Evolutionary conservation across 2,113 vertebrate species (phyloP).

Genomic region (Colaptes auratus): DNA sequence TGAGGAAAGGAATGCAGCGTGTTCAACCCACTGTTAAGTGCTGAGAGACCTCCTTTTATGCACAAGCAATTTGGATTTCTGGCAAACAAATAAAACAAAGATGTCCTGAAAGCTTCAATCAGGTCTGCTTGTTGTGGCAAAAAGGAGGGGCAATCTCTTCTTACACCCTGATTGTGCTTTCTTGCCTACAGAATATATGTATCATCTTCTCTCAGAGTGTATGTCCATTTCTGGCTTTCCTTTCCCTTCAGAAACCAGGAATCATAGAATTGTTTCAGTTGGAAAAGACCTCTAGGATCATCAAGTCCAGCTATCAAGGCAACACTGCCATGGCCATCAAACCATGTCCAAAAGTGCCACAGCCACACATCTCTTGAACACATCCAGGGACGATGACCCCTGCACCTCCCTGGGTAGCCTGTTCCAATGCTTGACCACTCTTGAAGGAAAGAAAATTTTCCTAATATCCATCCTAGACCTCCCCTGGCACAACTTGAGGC

Average conservation of each 20-base stretch:
- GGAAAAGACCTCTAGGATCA: too few species aligned
- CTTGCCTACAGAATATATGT: not conserved
- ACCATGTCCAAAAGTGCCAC: too few species aligned
- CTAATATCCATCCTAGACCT: too few species aligned
- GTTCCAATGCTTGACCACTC: too few species aligned
- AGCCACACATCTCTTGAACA: too few species aligned
- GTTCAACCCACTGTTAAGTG: not conserved
- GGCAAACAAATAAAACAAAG: not conserved
- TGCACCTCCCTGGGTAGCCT: too few species aligned
- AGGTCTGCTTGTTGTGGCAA: not conserved
- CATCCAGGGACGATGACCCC: too few species aligned
- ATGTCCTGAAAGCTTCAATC: not conserved
- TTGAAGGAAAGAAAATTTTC: too few species aligned
- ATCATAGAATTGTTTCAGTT: too few species aligned
- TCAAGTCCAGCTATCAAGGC: too few species aligned
- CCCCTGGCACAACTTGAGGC: too few species aligned
- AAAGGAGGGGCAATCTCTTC: not conserved
- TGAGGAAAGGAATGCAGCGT: not conserved
- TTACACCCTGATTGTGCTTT: not conserved
- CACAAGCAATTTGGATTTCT: not conserved
- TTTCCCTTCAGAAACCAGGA: not conserved
- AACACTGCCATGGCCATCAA: too few species aligned
- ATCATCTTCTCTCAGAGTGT: not conserved
- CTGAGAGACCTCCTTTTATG: not conserved
- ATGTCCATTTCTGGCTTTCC: not conserved